A percentile compares a stretch with the other conserved stretches of the same genome.
These are phyloP conservation scores for Montifringilla adamsi DNA, from an alignment of 2,113 vertebrate genomes.

Conservation along the genomic window DNA sequence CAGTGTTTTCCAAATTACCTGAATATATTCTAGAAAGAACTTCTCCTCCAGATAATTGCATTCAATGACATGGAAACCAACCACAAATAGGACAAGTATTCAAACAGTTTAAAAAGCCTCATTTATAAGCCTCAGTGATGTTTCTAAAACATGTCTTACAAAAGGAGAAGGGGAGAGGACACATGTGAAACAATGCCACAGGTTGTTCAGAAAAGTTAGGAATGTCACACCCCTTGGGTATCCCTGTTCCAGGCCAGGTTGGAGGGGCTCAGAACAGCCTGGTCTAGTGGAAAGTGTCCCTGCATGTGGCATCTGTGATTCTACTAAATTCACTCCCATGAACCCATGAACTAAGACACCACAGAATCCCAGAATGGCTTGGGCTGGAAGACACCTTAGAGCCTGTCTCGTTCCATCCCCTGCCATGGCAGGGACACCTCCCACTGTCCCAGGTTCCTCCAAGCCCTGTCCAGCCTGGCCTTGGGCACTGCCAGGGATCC, in stretches of 20 bases:
- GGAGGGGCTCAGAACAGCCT: background rate
- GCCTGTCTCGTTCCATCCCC: fast-evolving
- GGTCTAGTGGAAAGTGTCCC: background rate
- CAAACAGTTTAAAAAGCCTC: background rate
- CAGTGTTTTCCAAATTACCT: background rate
- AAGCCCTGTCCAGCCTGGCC: background rate
- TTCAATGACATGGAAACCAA: background rate
- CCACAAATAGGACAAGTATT: background rate
- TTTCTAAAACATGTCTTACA: background rate
- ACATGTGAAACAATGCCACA: background rate
- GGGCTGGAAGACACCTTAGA: background rate
- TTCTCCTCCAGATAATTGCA: background rate
- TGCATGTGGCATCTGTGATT: background rate
- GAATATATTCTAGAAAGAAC: background rate
- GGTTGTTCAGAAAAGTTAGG: background rate
- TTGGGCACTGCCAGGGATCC: background rate
- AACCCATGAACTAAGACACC: too few relatives aligned
- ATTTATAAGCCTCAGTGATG: background rate
- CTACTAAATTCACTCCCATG: background rate
- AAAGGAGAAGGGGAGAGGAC: background rate
- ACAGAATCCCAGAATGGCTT: background rate
- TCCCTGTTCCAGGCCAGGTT: background rate
- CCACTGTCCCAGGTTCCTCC: background rate
- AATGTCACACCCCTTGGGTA: background rate
- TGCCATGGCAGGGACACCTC: background rate